Evolutionary conservation across 2,888 invertebrate genomes (phyloP).

Genomic region (Candidula unifasciata): DNA sequence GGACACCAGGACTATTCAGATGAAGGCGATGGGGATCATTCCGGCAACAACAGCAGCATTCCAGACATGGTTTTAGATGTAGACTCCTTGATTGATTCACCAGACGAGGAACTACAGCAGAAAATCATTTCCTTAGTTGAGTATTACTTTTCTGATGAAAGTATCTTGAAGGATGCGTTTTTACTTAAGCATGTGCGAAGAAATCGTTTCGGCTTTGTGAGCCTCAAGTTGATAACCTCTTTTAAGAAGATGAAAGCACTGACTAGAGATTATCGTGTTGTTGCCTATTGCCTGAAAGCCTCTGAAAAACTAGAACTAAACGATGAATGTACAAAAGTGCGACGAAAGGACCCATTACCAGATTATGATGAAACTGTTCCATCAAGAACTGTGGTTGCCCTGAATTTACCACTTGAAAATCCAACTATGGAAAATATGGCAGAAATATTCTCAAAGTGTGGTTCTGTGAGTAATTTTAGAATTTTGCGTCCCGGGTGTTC

Average conservation of each 20-base stretch:
- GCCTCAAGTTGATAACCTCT: conserved; percentile 94
- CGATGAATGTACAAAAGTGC: conserved; percentile 91
- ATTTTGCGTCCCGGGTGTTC: conserved; percentile 92
- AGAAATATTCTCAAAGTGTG: conserved; percentile 90
- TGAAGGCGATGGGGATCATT: conserved; percentile 61
- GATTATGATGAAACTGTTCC: conserved; percentile 94
- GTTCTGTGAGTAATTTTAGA: conserved; percentile 92
- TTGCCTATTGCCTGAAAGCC: conserved; percentile 89
- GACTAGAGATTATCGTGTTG: conserved; percentile 95
- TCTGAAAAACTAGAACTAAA: conserved; percentile 92
- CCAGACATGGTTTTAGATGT: conserved; percentile 50
- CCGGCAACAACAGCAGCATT: conserved; percentile 53
- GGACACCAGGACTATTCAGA: conserved; percentile 56
- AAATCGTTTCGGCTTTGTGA: conserved; percentile 96
- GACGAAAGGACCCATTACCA: conserved; percentile 90
- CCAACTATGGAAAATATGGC: conserved; percentile 94
- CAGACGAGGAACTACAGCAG: conserved; percentile 71
- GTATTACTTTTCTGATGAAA: conserved; percentile 96
- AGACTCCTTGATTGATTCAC: conserved; percentile 67
- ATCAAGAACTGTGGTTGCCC: conserved; percentile 92
- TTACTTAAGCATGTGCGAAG: conserved; percentile 94
- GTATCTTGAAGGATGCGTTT: conserved; percentile 96
- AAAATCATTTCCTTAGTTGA: conserved; percentile 83
- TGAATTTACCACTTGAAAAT: conserved; percentile 89
- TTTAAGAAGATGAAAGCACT: conserved; percentile 96